Evolutionary conservation across 2,113 vertebrate genomes (phyloP), one percentile per base, ranked within the genome.

Genomic region (Callospermophilus lateralis): DNA sequence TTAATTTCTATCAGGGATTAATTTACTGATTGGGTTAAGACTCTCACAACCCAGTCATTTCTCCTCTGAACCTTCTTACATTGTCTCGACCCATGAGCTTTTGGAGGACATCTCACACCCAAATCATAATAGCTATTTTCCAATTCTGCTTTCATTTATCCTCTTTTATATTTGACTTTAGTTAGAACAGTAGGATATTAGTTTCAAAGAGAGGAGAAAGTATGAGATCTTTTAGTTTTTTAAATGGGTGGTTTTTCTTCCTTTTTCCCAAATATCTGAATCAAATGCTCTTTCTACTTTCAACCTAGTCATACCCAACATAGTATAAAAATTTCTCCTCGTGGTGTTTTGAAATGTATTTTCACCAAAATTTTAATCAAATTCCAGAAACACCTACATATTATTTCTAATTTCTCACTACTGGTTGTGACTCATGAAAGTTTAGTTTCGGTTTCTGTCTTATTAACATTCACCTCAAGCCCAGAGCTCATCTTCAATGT

Each of bases 371-470:
- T 83, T 86, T 32, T 92, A 74, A 65, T 85, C 65, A 39, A 67
- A 37, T 89, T 67, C 20, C 20, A 61, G 30, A 84, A 87, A 81
- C 11, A 1, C 28, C 76, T 58, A 2, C 22, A 42, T 34, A 39
- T 39, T 76, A 81, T 78, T 55, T 89, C 32, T n/a, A 32, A 70
- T 87, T 78, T 83, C 32, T 96, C 77, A 22, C 79, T 83, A 74
- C 87, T 78, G 55, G 8, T 68, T 85, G 16, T 28, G 84, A 81
- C 20, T 88, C 24, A 3, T 13, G 16, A 74, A 91, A 91, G 4
- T 22, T 55, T 68, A 30, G 13, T 88, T 87, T 53, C 16, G 12
- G 24, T 93, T 88, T 70, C 26, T 87, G 16, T 86, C n/a, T 90
- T 81, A 26, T 84, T 78, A 88, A 58, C 5, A 67, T 58, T 58